These are phyloP conservation scores for Xiphorhynchus elegans DNA, from an alignment of 2,113 vertebrate species.

Conservation along the genomic window DNA sequence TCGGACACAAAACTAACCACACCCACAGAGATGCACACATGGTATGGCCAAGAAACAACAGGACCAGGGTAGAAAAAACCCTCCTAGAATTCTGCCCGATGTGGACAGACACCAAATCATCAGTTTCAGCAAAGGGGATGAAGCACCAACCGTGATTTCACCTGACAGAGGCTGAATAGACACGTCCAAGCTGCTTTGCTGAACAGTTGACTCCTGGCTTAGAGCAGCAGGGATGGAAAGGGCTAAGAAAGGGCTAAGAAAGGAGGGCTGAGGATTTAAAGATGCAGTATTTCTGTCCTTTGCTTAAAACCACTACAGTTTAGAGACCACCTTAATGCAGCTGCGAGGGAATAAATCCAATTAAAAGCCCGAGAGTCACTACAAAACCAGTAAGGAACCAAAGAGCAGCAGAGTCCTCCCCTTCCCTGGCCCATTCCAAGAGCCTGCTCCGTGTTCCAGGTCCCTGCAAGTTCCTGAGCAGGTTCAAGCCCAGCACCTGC, in stretches of 20 bases:
- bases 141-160: neutral
- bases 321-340: conserved; percentile 3
- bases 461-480: neutral
- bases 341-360: neutral
- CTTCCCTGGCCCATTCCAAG: neutral
- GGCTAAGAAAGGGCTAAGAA: neutral
- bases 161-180: neutral
- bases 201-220: neutral
- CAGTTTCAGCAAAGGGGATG: neutral
- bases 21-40: conserved; percentile 18
- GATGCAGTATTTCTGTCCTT: conserved; percentile 8
- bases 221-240: conserved; percentile 15
- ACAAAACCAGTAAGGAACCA: neutral
- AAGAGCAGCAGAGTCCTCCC: neutral
- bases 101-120: neutral
- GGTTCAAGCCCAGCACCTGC: neutral
- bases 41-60: conserved; percentile 9
- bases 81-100: conserved; percentile 3
- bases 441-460: neutral
- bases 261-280: conserved; percentile 25
- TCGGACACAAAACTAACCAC: conserved; percentile 33
- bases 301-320: neutral
- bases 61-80: conserved; percentile 9
- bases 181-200: neutral
- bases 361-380: neutral